Conservation (phyloP, 2,888 invertebrate species). For the Entomobrya proxima region DNA sequence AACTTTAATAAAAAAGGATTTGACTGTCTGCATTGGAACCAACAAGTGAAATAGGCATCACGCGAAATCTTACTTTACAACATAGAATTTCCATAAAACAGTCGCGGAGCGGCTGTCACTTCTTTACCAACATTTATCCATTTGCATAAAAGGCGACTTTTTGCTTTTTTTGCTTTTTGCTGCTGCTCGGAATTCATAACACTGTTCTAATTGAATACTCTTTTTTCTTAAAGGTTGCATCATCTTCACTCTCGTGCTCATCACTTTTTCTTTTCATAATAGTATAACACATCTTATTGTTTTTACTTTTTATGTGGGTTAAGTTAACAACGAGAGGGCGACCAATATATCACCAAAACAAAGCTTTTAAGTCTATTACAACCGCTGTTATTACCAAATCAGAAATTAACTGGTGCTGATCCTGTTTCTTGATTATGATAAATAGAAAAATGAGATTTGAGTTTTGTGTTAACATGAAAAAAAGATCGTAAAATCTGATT, state of each 20-base stretch:
- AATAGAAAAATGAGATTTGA: not conserved
- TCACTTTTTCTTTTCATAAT: slow-evolving; percentile 16
- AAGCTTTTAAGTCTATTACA: not conserved
- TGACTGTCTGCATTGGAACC: too few relatives aligned
- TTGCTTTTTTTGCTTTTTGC: not conserved
- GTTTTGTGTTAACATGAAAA: not conserved
- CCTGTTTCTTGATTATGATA: not conserved
- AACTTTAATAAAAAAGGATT: too few relatives aligned
- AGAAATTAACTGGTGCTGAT: not conserved
- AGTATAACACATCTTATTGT: not conserved
- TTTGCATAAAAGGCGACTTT: slow-evolving; percentile 11
- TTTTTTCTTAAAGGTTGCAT: slow-evolving; percentile 24
- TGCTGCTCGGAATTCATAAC: slow-evolving; percentile 53
- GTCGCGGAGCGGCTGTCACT: too few relatives aligned
- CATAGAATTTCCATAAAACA: too few relatives aligned
- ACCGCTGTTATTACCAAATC: not conserved
- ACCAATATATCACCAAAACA: not conserved
- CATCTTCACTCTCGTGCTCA: slow-evolving; percentile 39
- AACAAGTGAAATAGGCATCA: too few relatives aligned
- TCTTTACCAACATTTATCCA: too few relatives aligned
- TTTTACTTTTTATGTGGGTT: not conserved
- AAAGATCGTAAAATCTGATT: slow-evolving; percentile 11
- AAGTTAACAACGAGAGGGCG: not conserved
- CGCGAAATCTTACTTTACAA: too few relatives aligned
- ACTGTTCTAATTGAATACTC: not conserved